These are phyloP conservation scores for Pithys albifrons DNA, from an alignment of 2,113 vertebrate species.

Conservation along the genomic window DNA sequence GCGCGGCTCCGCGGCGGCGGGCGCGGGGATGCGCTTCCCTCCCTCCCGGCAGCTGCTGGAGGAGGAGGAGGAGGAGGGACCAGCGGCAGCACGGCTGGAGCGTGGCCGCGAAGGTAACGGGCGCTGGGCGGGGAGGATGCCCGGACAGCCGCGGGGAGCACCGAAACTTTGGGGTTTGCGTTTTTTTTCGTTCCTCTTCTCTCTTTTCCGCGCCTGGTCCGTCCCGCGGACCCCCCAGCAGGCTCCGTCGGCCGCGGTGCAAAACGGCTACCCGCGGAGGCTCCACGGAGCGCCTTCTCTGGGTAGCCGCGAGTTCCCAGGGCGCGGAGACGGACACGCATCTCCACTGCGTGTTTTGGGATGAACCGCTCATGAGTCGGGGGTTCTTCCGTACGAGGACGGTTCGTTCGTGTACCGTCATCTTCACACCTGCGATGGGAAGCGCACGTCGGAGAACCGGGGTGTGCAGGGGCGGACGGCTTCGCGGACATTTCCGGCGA, in stretches of 20 bases:
- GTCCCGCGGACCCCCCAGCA: too few species aligned
- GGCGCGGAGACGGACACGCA: background rate
- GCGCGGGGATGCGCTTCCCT: background rate
- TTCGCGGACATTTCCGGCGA: background rate
- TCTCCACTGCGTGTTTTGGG: background rate
- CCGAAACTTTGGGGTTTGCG: background rate
- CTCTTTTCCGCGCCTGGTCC: background rate
- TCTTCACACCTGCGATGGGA: background rate
- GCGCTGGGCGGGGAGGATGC: background rate
- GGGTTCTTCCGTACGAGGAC: background rate
- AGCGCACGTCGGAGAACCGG: background rate
- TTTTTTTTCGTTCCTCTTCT: background rate
- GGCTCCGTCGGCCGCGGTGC: background rate
- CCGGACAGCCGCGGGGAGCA: background rate
- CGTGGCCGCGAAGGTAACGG: background rate
- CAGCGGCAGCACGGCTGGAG: background rate
- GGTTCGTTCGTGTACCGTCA: background rate
- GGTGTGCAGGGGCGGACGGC: too few species aligned
- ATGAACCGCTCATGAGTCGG: background rate
- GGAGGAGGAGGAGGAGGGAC: background rate
- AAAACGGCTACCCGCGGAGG: background rate
- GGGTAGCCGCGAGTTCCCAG: background rate
- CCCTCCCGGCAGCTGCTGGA: background rate
- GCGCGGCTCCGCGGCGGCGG: background rate
- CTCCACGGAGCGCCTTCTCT: accelerated